Conservation (phyloP, 2,888 invertebrate genomes). For the Callosobruchus maculatus region DNA sequence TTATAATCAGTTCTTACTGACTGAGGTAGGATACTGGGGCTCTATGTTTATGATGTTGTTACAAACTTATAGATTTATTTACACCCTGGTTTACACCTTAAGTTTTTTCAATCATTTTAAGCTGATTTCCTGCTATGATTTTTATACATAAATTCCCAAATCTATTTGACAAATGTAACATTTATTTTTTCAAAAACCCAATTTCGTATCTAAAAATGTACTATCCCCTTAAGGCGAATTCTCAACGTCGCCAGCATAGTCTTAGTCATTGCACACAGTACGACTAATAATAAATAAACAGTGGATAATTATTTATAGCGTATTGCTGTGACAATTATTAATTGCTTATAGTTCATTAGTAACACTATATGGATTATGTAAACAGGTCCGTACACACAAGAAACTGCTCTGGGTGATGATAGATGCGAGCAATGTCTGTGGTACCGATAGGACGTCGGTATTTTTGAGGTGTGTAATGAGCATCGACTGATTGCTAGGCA, state of each 20-base stretch:
- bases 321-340: conserved; percentile 2
- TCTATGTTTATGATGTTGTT: no score
- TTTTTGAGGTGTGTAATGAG: background rate
- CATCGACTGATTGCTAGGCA: background rate
- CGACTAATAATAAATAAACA: conserved; percentile 1
- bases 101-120: no score
- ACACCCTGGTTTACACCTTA: no score
- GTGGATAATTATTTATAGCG: conserved; percentile 1
- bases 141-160: no score
- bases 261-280: background rate
- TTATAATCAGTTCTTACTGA: no score
- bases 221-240: background rate
- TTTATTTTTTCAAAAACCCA: no score
- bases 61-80: no score
- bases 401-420: background rate
- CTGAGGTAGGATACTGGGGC: no score
- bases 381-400: background rate
- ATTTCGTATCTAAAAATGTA: no score
- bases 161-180: no score
- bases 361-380: background rate
- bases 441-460: background rate
- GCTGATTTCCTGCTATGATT: no score
- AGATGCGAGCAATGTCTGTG: background rate
- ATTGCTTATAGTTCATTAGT: background rate
- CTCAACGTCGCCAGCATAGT: background rate